These are phyloP conservation scores for Meghimatium bilineatum DNA, from an alignment of 2,888 invertebrate genomes.

Conservation along the genomic window DNA sequence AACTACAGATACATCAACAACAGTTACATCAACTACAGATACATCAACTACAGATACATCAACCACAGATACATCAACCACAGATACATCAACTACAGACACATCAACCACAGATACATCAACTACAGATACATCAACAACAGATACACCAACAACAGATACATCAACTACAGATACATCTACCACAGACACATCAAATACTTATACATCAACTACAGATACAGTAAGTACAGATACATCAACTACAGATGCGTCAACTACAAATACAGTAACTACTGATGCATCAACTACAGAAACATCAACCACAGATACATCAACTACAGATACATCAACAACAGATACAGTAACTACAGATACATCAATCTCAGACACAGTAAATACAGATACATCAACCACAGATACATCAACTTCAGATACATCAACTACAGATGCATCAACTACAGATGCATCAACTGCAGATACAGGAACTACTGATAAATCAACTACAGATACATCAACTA, in stretches of 20 bases:
- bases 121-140: background rate
- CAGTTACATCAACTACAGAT: background rate
- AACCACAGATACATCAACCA: background rate
- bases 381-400: background rate
- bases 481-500: background rate
- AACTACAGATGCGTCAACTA: too few relatives aligned
- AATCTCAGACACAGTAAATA: background rate
- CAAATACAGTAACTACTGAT: too few relatives aligned
- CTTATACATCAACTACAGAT: too few relatives aligned
- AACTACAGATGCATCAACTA: background rate
- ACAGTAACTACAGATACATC: background rate
- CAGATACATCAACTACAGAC: background rate
- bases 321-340: too few relatives aligned
- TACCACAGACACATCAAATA: background rate
- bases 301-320: too few relatives aligned
- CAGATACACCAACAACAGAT: background rate
- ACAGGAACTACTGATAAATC: too few relatives aligned
- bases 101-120: background rate
- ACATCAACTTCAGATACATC: background rate
- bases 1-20: background rate
- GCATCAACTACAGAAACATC: too few relatives aligned
- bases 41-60: background rate
- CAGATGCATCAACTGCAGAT: background rate
- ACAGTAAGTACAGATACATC: too few relatives aligned
- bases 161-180: background rate